Percentiles rank a stretch among this genome's conserved stretches.
phyloP scores from a whole-genome alignment of 1,140 invertebrate genomes.

The Drosophila murphyi region DNA sequence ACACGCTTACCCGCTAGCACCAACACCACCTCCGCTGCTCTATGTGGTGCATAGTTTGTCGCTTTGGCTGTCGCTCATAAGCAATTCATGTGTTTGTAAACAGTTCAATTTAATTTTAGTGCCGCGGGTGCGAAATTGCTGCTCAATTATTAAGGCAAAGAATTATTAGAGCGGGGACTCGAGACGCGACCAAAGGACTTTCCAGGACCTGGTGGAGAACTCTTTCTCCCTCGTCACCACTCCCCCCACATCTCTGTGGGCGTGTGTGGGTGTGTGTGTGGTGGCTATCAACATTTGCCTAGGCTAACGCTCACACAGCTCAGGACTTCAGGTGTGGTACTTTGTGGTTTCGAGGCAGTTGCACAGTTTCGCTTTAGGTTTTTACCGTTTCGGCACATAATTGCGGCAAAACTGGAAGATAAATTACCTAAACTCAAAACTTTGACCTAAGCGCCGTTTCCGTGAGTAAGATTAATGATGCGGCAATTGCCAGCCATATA shows the following conservation, averaged over 20 bases:
- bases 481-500: conserved; percentile 77
- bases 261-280: conserved; percentile 12
- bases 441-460: conserved; percentile 81
- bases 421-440: conserved; percentile 81
- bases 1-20: conserved; percentile 40
- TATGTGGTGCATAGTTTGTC: conserved; percentile 52
- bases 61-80: conserved; percentile 62
- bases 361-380: conserved; percentile 14
- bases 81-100: conserved; percentile 82
- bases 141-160: conserved; percentile 72
- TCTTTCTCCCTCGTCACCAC: neutral
- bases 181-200: conserved; percentile 8
- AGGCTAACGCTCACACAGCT: neutral
- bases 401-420: conserved; percentile 76
- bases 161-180: conserved; percentile 65
- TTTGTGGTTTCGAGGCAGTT: conserved; percentile 3
- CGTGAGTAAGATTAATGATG: conserved; percentile 82
- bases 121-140: conserved; percentile 78
- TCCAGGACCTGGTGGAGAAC: conserved; percentile 1
- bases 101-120: conserved; percentile 83
- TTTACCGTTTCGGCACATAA: conserved; percentile 65
- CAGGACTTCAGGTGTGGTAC: conserved; percentile 1
- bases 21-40: neutral
- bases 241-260: neutral
- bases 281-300: conserved; percentile 27